Evolutionary conservation across 2,797 vertebrate species (phyloP).

Genomic region (Sphaeramia orbicularis): DNA sequence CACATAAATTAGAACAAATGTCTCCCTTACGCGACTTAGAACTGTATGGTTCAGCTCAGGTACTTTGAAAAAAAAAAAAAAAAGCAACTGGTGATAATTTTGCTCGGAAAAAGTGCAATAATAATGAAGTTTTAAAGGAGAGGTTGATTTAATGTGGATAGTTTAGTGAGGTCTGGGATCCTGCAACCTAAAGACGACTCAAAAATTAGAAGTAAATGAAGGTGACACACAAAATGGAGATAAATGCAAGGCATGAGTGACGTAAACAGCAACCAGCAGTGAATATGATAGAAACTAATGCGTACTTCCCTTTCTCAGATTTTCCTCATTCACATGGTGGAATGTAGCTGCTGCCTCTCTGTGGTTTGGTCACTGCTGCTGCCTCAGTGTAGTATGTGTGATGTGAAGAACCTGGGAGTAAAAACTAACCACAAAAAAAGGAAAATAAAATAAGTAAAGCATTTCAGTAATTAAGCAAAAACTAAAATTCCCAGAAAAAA

Average conservation of each 20-base stretch:
- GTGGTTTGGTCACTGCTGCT: conserved; percentile 31
- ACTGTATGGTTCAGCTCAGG: neutral
- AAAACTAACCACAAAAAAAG: neutral
- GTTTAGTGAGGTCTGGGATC: neutral
- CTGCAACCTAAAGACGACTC: neutral
- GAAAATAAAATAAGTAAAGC: neutral
- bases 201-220: neutral
- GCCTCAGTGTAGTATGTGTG: neutral
- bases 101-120: neutral
- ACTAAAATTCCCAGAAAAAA: neutral
- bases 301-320: conserved; percentile 33
- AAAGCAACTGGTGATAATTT: neutral
- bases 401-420: conserved; percentile 39
- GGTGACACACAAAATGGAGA: neutral
- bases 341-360: conserved; percentile 33
- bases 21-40: neutral
- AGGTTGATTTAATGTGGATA: neutral
- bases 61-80: neutral
- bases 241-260: neutral
- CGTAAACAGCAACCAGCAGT: neutral
- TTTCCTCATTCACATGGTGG: conserved; percentile 12
- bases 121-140: no score
- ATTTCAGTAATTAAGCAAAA: conserved; percentile 8
- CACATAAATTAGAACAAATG: neutral
- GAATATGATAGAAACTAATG: neutral